Base-by-base conservation (phyloP, 2,797 vertebrate species). In the Numenius phaeopus region DNA sequence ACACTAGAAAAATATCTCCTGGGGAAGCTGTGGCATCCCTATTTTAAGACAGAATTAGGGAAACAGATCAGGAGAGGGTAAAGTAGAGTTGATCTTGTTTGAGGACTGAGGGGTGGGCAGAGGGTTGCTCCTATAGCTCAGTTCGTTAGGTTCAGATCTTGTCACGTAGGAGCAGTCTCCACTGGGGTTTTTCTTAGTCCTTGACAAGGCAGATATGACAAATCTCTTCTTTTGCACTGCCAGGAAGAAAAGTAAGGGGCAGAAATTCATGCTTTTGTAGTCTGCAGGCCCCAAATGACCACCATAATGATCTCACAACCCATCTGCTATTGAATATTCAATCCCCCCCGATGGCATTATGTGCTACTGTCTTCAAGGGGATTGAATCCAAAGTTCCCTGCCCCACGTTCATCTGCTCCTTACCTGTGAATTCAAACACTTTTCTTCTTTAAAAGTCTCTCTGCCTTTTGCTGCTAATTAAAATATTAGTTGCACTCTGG, bases 401-500 rank as follows among this genome's bases (percentile, higher is more conserved):
- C 77, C 83, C 87, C 39, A 57, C 26, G 40, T 83, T 85, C 71
- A 34, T 75, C 69, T 88, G 58, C 70, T 93, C 55, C 46, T 52
- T 67, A 37, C 59, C 86, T 88, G 82, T 91, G 76, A 81, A 96
- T 94, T 86, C 79, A 87, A 85, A 64, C 49, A 9, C 46, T 22
- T 19, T 8, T 91, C 62, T 61, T 76, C 65, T 92, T 66, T 83
- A 81, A 97, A 91, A 89, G 79, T 61, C 61, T 81, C 73, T 75
- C 86, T 37, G 61, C 81, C 65, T 94, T 94, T 83, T 88, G 58
- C 89, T 89, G 76, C 82, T 95, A 88, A 97, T 96, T 96, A 96
- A 88, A 96, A 94, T 67, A 91, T 39, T 55, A 67, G 89, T 86
- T 86, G 89, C 70, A 57, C 87, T 94, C 79, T 14, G 73, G 82